phyloP scores from a whole-genome alignment of 2,888 invertebrate genomes.

The Lissocephala sabroskyi region DNA sequence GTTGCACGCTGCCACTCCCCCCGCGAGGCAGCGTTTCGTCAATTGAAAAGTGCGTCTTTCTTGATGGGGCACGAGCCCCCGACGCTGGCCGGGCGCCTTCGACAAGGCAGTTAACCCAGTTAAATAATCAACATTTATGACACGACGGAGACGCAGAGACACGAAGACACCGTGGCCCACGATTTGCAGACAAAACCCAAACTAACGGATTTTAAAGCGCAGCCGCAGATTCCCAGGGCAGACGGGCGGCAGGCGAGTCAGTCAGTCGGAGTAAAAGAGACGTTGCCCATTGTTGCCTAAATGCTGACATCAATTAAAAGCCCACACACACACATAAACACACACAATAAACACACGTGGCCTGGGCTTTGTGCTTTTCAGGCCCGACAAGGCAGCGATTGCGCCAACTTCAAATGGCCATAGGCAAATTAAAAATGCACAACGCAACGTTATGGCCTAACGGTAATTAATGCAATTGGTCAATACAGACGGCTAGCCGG shows the following conservation, averaged over 20 bases:
- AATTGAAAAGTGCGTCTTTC: too few species aligned
- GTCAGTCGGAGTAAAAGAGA: not conserved
- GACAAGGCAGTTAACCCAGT: not conserved
- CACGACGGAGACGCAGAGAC: not conserved
- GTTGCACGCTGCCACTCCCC: too few species aligned
- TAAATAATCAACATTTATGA: not conserved
- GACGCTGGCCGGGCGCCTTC: too few species aligned
- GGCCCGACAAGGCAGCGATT: too few species aligned
- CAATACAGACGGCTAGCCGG: conserved; percentile 39
- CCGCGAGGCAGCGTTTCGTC: too few species aligned
- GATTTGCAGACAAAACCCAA: conserved; percentile 3
- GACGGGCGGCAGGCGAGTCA: not conserved
- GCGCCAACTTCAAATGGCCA: conserved; percentile 37
- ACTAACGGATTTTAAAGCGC: not conserved
- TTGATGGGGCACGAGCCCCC: not conserved
- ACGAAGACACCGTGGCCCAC: not conserved
- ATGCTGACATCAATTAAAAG: conserved; percentile 48
- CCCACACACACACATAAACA: conserved; percentile 35
- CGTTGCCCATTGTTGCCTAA: conserved; percentile 23
- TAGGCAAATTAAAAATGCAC: conserved; percentile 63
- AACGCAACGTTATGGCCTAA: conserved; percentile 64
- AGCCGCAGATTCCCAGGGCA: not conserved
- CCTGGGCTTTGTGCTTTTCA: conserved; percentile 16
- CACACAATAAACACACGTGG: not conserved
- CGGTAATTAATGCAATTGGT: conserved; percentile 69